Base-by-base conservation (phyloP, 2,113 vertebrate species). In the Chinchilla lanigera region DNA sequence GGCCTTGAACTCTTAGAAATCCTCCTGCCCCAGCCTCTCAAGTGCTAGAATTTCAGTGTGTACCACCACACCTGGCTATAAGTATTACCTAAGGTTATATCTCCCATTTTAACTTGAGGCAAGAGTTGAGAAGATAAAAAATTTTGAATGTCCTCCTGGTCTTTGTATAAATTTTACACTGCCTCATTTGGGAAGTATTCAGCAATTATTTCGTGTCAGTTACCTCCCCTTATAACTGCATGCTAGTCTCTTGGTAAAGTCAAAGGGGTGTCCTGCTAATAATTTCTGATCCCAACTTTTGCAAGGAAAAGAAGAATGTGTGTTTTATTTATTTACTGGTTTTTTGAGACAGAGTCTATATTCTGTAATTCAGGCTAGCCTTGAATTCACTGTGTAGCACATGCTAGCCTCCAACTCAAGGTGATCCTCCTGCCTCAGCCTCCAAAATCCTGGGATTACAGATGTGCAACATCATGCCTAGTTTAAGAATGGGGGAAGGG, bases 221-320 rank as follows among this genome's bases (percentile, higher is more conserved):
- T 77, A 75, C 30, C 50, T 0, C 10, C 10, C 60, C 38, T 50
- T 44, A 26, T 75, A 69, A 20, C 17, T 88, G 16, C 17, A 1
- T 20, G 26, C 33, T 17, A 75, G 50, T 58, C 50, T 35, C 91
- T 38, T 89, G 87, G 0, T 78, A 73, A 22, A 92, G 7, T 65
- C 20, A 94, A 86, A 77, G 50, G 4, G 44, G 24, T 75, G 41
- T 61, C 22, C 24, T 83, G 54, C 7, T 16, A 50, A 44, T 75
- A 65, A 80, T 60, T 89, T 96, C 71, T 94, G 13, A 77, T 88
- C n/a, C 88, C n/a, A 17, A 86, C 33, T 81, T 81, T 67, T 73
- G 38, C 6, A 93, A 77, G n/a, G 73, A 89, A 71, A 35, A 56
- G 13, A 92, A 84, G 20, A 85, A 28, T 78, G 38, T 93, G 17